Percentiles rank a stretch among this genome's conserved stretches.
These are phyloP conservation scores for Trichogramma pretiosum DNA, from an alignment of 1,140 invertebrate genomes.

Conservation along the genomic window DNA sequence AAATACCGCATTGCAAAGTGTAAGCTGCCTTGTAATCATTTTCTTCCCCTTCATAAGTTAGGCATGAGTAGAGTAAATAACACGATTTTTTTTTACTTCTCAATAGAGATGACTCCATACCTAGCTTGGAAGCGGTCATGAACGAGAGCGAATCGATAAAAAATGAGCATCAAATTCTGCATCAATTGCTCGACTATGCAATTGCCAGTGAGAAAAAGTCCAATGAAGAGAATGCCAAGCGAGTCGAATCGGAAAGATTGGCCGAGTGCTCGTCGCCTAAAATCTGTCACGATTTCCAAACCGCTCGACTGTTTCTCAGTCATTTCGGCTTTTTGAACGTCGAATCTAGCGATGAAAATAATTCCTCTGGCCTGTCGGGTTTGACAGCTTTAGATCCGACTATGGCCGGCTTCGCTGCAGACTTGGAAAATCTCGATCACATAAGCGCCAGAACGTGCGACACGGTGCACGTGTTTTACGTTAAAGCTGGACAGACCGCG, in stretches of 20 bases:
- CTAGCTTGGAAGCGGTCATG: slow-evolving; percentile 63
- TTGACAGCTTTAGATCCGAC: slow-evolving; percentile 71
- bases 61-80: not conserved
- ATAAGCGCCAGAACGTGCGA: slow-evolving; percentile 79
- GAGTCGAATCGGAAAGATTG: slow-evolving; percentile 43
- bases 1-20: slow-evolving; percentile 72
- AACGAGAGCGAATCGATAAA: slow-evolving; percentile 46
- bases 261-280: slow-evolving; percentile 74
- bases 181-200: slow-evolving; percentile 36
- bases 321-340: slow-evolving; percentile 87
- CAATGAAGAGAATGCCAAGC: slow-evolving; percentile 43
- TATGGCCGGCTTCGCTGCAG: slow-evolving; percentile 59
- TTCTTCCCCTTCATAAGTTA: not conserved
- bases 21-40: slow-evolving; percentile 42
- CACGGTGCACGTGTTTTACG: slow-evolving; percentile 93
- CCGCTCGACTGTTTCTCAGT: slow-evolving; percentile 83
- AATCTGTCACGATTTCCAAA: slow-evolving; percentile 85
- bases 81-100: not conserved
- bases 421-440: slow-evolving; percentile 67
- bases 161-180: slow-evolving; percentile 43
- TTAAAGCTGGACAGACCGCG: slow-evolving; percentile 71
- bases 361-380: slow-evolving; percentile 46
- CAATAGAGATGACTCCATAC: slow-evolving; percentile 72
- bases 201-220: slow-evolving; percentile 48
- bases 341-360: slow-evolving; percentile 52